These are phyloP conservation scores for Trachurus trachurus DNA, from an alignment of 2,797 vertebrate genomes.

Conservation along the genomic window DNA sequence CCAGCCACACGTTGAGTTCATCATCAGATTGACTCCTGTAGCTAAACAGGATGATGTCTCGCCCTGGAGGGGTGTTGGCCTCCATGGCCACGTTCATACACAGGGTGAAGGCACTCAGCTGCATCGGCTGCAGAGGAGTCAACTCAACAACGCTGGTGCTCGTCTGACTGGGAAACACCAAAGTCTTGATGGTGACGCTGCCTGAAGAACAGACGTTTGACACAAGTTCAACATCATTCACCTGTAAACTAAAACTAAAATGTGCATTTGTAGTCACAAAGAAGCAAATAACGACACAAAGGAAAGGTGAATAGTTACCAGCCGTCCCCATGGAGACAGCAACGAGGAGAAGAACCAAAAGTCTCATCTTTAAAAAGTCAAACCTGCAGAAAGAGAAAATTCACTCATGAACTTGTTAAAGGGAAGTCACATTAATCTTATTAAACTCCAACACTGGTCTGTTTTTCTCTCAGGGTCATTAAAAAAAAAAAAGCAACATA, in stretches of 20 bases:
- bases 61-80: background rate
- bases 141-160: slow-evolving; percentile 50
- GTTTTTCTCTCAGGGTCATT: too few relatives aligned
- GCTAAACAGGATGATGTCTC: slow-evolving; percentile 71
- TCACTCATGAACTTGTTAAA: too few relatives aligned
- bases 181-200: background rate
- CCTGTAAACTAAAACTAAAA: too few relatives aligned
- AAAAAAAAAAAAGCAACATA: too few relatives aligned
- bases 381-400: too few relatives aligned
- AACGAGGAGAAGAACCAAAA: background rate
- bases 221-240: too few relatives aligned
- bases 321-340: background rate
- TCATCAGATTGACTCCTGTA: slow-evolving; percentile 40
- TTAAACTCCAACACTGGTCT: too few relatives aligned
- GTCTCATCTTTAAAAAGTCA: slow-evolving; percentile 32
- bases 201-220: slow-evolving; percentile 19
- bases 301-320: background rate
- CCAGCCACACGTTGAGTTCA: slow-evolving; percentile 68
- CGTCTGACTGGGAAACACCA: slow-evolving; percentile 57
- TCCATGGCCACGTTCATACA: slow-evolving; percentile 73
- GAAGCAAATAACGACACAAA: background rate
- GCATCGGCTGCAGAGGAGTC: slow-evolving; percentile 45
- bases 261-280: too few relatives aligned
- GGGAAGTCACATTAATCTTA: too few relatives aligned
- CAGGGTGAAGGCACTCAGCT: slow-evolving; percentile 66